Percentiles rank a stretch among this genome's conserved stretches.
phyloP scores from a whole-genome alignment of 2,888 invertebrate species.

The Carabus problematicus region DNA sequence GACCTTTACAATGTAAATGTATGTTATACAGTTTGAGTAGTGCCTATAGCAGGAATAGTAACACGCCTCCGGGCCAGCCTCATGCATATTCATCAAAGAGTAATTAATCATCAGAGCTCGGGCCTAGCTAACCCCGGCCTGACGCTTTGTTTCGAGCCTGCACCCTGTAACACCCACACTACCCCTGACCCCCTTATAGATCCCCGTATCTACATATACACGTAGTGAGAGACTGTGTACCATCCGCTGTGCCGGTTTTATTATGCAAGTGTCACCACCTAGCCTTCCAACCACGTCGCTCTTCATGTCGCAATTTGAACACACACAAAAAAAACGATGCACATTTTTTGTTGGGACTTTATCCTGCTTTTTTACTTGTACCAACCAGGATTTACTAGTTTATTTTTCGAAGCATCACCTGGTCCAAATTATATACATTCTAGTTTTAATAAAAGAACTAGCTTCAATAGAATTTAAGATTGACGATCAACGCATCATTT shows the following conservation, averaged over 20 bases:
- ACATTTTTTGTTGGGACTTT: constrained; percentile 21
- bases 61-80: constrained; percentile 53
- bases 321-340: constrained; percentile 17
- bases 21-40: neutral
- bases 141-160: constrained; percentile 18
- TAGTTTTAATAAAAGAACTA: no score
- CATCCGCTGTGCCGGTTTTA: constrained; percentile 12
- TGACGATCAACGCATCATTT: no score
- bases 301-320: neutral
- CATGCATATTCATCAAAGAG: constrained; percentile 58
- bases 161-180: constrained; percentile 1
- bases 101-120: constrained; percentile 57
- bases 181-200: neutral
- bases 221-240: no score
- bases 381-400: no score
- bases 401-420: no score
- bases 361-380: neutral
- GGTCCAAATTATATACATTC: no score
- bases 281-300: neutral
- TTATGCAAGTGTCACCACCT: constrained; percentile 42
- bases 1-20: neutral
- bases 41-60: constrained; percentile 47
- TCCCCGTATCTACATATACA: constrained; percentile 1
- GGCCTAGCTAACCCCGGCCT: constrained; percentile 47
- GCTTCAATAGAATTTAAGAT: no score